Evolutionary conservation across 2,113 vertebrate genomes (phyloP).

Genomic region (Carettochelys insculpta): DNA sequence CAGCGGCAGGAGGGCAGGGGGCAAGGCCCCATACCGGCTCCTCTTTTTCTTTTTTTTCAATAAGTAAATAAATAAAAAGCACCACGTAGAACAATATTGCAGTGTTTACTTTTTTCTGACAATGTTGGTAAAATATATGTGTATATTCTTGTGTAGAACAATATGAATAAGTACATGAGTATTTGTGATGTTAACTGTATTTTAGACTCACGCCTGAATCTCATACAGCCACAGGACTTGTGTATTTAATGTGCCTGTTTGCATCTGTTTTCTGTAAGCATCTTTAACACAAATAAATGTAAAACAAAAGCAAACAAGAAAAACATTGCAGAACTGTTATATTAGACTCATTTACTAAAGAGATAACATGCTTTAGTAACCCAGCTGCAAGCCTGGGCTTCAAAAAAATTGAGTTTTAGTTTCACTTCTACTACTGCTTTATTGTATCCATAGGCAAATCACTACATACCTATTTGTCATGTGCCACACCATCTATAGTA

Average conservation of each 20-base stretch:
- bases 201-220: not conserved
- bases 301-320: not conserved
- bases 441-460: not conserved
- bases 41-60: too few species aligned
- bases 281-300: not conserved
- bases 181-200: not conserved
- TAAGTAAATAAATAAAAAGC: too few species aligned
- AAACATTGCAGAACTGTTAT: not conserved
- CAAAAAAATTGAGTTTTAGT: not conserved
- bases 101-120: not conserved
- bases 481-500: too few species aligned
- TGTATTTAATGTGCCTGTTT: not conserved
- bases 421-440: not conserved
- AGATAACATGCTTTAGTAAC: not conserved
- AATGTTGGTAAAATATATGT: not conserved
- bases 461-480: not conserved
- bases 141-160: not conserved
- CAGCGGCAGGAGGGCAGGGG: too few species aligned
- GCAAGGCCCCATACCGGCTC: too few species aligned
- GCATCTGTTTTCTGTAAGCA: not conserved
- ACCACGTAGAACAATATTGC: fast-evolving
- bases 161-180: not conserved
- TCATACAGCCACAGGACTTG: not conserved
- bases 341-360: not conserved
- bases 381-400: not conserved